Evolutionary conservation across 2,113 vertebrate species (phyloP), one percentile per base, ranked within the genome.

Genomic region (Poicephalus gulielmi): DNA sequence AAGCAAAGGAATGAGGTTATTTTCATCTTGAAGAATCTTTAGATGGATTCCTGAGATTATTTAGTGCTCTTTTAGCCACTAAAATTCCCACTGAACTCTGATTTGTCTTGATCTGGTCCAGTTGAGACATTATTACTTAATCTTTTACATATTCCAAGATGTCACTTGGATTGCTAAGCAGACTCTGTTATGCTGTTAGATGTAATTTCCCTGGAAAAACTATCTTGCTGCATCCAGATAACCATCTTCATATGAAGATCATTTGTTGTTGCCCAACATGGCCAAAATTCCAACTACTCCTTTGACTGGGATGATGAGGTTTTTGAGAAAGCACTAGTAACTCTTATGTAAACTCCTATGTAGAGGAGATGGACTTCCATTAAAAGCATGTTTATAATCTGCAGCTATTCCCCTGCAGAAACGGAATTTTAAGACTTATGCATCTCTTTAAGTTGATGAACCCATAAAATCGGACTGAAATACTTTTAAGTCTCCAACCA

Each of bases 41-140:
- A 90, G 81, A 83, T 85, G 75, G 74, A 92, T 95, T 96, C 80
- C 84, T 95, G 91, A 88, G 63, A 92, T 91, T 90, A 83, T 88
- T 95, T 88, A 55, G 25, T 82, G 37, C 57, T 94, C 41, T 86
- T 86, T 79, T 71, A 87, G 80, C 43, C 79, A 69, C 91, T 87
- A 6, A 79, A 89, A 28, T 87, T 96, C 89, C 84, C 91, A 79
- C 77, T 69, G 60, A 88, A 90, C n/a, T 83, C 73, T 79, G 81
- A 76, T 96, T 91, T 91, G 62, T 83, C 94, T 95, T 94, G 69
- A 79, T 91, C 74, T 95, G 53, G 70, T 90, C 84, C 74, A 66
- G 83, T 87, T 19, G 81, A 79, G 91, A 66, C 70, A 83, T 87
- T 90, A 71, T 95, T 95, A 79, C 69, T 94, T 93, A 91, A 95